Conservation (phyloP, 2,113 vertebrate species). For the Manacus vitellinus region DNA sequence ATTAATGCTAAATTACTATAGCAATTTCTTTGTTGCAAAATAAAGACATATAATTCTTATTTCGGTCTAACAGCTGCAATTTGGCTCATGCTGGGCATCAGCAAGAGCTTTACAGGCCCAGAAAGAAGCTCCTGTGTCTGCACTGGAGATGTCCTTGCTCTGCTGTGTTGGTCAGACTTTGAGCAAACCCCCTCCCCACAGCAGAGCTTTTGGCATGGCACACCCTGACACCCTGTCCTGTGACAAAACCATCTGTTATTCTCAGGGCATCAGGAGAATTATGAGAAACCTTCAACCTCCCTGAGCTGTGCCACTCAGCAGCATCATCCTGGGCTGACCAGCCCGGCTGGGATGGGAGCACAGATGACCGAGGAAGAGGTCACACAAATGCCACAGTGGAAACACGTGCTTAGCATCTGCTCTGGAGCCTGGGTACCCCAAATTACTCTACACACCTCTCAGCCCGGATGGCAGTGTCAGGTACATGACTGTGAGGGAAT, state of each 20-base stretch:
- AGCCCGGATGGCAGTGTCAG: neutral
- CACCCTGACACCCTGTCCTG: neutral
- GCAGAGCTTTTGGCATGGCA: neutral
- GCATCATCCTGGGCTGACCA: neutral
- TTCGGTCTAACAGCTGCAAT: neutral
- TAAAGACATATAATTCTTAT: neutral
- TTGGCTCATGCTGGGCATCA: neutral
- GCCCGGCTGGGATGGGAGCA: neutral
- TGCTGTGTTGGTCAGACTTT: neutral
- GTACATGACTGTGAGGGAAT: accelerated
- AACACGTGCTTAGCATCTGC: neutral
- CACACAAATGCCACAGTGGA: neutral
- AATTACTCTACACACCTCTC: neutral
- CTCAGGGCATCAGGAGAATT: neutral
- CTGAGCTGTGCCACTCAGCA: accelerated
- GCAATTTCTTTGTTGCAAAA: neutral
- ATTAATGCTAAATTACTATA: neutral
- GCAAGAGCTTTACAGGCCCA: neutral
- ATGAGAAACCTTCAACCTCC: neutral
- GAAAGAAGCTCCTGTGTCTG: neutral
- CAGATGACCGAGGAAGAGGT: accelerated
- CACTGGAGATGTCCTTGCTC: too few relatives aligned
- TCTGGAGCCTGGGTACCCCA: neutral
- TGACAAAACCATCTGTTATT: neutral
- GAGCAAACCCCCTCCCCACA: accelerated